These are phyloP conservation scores for Apodemia zela DNA, from an alignment of 2,888 invertebrate species.

Conservation along the genomic window DNA sequence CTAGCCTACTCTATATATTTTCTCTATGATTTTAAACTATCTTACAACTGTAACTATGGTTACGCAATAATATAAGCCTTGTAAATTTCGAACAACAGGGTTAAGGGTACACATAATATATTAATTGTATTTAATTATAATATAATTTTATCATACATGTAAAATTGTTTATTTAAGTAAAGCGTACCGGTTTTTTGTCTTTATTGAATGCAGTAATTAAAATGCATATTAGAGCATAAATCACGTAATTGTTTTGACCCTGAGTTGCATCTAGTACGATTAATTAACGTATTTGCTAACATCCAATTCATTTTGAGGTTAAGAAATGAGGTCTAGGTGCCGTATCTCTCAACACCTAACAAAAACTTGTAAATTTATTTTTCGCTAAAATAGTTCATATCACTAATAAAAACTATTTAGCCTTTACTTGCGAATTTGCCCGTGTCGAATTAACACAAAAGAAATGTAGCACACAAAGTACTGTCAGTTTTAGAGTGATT, in stretches of 20 bases:
- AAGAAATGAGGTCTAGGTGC: conserved; percentile 65
- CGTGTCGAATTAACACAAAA: not conserved
- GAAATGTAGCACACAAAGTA: not conserved
- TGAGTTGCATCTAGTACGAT: conserved; percentile 46
- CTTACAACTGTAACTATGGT: not conserved
- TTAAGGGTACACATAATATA: not conserved
- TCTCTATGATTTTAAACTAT: not conserved
- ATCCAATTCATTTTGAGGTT: conserved; percentile 59
- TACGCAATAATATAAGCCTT: conserved; percentile 25
- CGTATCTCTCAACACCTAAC: conserved; percentile 39
- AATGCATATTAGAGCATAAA: conserved; percentile 26
- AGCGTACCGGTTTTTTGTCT: conserved; percentile 20
- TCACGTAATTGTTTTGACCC: conserved; percentile 33
- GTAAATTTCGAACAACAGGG: conserved; percentile 7
- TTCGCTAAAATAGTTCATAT: conserved; percentile 13
- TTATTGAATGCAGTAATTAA: conserved; percentile 24
- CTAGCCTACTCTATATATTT: no score
- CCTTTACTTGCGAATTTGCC: not conserved
- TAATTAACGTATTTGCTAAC: conserved; percentile 57
- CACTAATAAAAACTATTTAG: not conserved
- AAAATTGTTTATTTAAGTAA: not conserved
- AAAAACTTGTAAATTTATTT: conserved; percentile 22
- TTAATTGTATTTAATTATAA: not conserved
- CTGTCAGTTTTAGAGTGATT: not conserved
- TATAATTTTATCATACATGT: not conserved